phyloP scores from a whole-genome alignment of 2,797 vertebrate species.

The Labroides dimidiatus region DNA sequence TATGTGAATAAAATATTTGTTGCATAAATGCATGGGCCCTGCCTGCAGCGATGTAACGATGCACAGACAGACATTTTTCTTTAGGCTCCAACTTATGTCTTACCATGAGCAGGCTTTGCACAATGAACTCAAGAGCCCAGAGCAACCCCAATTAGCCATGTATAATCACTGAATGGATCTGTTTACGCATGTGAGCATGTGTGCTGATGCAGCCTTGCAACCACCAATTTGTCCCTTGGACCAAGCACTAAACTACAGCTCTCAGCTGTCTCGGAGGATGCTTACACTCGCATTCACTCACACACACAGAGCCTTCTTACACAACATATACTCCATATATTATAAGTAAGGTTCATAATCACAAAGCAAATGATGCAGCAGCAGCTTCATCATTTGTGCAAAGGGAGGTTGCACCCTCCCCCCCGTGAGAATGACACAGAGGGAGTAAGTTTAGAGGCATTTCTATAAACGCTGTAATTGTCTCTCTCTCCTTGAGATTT shows the following conservation, averaged over 20 bases:
- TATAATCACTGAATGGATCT: constrained; percentile 49
- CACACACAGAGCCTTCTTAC: constrained; percentile 14
- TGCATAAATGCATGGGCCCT: constrained; percentile 17
- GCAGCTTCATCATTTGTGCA: constrained; percentile 26
- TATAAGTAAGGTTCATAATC: constrained; percentile 49
- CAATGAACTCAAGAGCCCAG: constrained; percentile 52
- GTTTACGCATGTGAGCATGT: constrained; percentile 9
- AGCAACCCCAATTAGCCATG: constrained; percentile 62
- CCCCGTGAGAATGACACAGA: constrained; percentile 25
- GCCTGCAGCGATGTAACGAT: constrained; percentile 1
- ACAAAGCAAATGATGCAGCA: constrained; percentile 20
- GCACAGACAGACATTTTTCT: constrained; percentile 27
- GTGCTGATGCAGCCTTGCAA: constrained; percentile 30
- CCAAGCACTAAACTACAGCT: constrained; percentile 47
- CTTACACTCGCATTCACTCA: neutral
- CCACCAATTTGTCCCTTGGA: constrained; percentile 59
- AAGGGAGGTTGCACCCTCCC: constrained; percentile 23
- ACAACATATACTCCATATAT: constrained; percentile 42
- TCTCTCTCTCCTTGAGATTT: constrained; percentile 35
- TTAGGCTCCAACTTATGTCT: constrained; percentile 46
- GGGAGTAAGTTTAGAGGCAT: constrained; percentile 41
- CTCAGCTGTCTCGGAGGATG: constrained; percentile 45
- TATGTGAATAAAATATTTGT: constrained; percentile 9
- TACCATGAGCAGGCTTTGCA: constrained; percentile 40
- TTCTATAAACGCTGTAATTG: constrained; percentile 58